phyloP scores from a whole-genome alignment of 2,888 invertebrate genomes.

The Druceiella hillmani region DNA sequence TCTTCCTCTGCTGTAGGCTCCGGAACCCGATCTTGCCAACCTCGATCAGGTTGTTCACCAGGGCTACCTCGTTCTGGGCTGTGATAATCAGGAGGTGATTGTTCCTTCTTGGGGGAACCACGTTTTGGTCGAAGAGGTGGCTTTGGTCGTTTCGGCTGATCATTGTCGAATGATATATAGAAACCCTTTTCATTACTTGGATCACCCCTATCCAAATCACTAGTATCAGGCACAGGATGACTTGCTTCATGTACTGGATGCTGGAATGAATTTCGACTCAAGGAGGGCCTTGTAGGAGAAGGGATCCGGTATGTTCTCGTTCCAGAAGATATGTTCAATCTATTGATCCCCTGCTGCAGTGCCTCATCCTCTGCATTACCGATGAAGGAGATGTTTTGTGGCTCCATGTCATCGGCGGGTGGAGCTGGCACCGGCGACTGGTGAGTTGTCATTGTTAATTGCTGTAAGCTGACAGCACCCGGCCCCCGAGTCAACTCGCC shows the following conservation, averaged over 20 bases:
- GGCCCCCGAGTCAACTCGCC: slow-evolving; percentile 31
- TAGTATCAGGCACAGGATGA: slow-evolving; percentile 32
- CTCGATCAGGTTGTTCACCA: slow-evolving; percentile 9
- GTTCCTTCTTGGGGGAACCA: slow-evolving; percentile 71
- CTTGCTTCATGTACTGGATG: slow-evolving; percentile 36
- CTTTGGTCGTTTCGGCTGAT: slow-evolving; percentile 82
- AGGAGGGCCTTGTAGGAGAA: slow-evolving; percentile 75
- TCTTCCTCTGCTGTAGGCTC: slow-evolving; percentile 28
- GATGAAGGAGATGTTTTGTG: slow-evolving; percentile 89
- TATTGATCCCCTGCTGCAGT: slow-evolving; percentile 61
- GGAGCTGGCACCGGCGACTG: slow-evolving; percentile 59
- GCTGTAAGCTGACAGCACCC: slow-evolving; percentile 48
- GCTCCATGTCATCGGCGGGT: slow-evolving; percentile 83
- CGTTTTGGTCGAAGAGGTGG: slow-evolving; percentile 76
- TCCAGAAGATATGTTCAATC: slow-evolving; percentile 81
- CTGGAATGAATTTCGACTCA: slow-evolving; percentile 68
- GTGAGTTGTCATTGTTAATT: slow-evolving; percentile 35
- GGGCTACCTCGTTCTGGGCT: slow-evolving; percentile 33
- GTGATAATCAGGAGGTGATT: slow-evolving; percentile 29
- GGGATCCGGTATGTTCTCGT: slow-evolving; percentile 85
- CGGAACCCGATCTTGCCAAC: slow-evolving; percentile 31
- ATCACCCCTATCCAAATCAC: slow-evolving; percentile 44
- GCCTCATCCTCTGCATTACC: slow-evolving; percentile 61
- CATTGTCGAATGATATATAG: slow-evolving; percentile 90
- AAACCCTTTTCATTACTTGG: slow-evolving; percentile 84